These are phyloP conservation scores for Criorhina ranunculi DNA, from an alignment of 2,888 invertebrate species.

Conservation along the genomic window DNA sequence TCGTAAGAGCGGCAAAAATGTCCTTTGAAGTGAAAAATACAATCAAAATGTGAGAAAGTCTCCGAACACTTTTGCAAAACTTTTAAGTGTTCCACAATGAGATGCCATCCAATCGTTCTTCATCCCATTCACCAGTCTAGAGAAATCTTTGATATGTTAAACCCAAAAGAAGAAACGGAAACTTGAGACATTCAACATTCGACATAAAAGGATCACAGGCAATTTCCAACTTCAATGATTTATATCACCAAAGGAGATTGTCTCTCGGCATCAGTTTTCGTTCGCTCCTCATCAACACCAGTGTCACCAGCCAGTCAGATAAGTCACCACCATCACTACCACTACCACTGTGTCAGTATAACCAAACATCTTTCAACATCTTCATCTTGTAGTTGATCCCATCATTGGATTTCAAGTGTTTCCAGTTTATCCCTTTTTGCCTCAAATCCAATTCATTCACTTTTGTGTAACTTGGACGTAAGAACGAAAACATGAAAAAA, in stretches of 20 bases:
- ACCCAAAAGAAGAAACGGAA: constrained; percentile 53
- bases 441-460: constrained; percentile 73
- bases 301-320: constrained; percentile 3
- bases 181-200: constrained; percentile 61
- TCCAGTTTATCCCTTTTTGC: constrained; percentile 64
- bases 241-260: constrained; percentile 71
- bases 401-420: constrained; percentile 74
- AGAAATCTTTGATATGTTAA: constrained; percentile 74
- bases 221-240: constrained; percentile 75
- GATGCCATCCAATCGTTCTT: constrained; percentile 42
- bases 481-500: constrained; percentile 48
- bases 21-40: constrained; percentile 62
- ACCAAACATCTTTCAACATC: constrained; percentile 55
- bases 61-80: constrained; percentile 33
- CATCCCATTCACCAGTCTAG: background rate
- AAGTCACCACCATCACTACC: background rate
- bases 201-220: constrained; percentile 73
- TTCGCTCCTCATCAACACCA: constrained; percentile 71
- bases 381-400: constrained; percentile 63
- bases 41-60: constrained; percentile 73
- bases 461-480: constrained; percentile 71
- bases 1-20: constrained; percentile 60
- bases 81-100: constrained; percentile 68
- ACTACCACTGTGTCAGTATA: too few relatives aligned
- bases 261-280: constrained; percentile 64